Conservation (phyloP, 2,113 vertebrate species). For the Microcebus griseorufus region DNA sequence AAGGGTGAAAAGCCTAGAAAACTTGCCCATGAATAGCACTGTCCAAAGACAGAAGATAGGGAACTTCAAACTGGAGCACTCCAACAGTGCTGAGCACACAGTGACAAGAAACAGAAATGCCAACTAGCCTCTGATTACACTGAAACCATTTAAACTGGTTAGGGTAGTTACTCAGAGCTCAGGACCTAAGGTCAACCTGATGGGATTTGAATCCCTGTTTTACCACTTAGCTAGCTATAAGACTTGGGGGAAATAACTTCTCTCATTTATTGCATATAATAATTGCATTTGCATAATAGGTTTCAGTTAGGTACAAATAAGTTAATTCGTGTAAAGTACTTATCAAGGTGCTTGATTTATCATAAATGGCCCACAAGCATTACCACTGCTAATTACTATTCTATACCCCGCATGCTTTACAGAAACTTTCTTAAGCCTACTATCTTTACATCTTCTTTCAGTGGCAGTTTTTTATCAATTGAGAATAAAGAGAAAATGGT, state of each 20-base stretch:
- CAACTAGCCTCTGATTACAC: background rate
- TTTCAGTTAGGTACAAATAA: background rate
- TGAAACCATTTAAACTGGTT: background rate
- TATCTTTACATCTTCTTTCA: background rate
- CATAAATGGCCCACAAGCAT: background rate
- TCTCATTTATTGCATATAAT: background rate
- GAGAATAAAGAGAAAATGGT: background rate
- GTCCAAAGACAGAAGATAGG: background rate
- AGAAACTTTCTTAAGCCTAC: background rate
- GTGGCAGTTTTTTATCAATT: background rate
- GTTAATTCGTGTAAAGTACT: background rate
- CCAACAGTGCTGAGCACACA: background rate
- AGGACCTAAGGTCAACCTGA: background rate
- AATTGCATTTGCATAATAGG: background rate
- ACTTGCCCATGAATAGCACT: background rate
- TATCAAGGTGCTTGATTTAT: background rate
- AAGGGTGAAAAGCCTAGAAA: background rate
- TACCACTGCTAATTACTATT: background rate
- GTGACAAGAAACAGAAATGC: background rate
- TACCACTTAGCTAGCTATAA: background rate
- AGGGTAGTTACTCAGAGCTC: background rate
- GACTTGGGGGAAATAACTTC: background rate
- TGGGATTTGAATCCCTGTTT: background rate
- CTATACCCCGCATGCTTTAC: background rate
- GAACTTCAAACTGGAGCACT: background rate